These are phyloP conservation scores for Dromius quadrimaculatus DNA, from an alignment of 2,888 invertebrate genomes.

Conservation along the genomic window DNA sequence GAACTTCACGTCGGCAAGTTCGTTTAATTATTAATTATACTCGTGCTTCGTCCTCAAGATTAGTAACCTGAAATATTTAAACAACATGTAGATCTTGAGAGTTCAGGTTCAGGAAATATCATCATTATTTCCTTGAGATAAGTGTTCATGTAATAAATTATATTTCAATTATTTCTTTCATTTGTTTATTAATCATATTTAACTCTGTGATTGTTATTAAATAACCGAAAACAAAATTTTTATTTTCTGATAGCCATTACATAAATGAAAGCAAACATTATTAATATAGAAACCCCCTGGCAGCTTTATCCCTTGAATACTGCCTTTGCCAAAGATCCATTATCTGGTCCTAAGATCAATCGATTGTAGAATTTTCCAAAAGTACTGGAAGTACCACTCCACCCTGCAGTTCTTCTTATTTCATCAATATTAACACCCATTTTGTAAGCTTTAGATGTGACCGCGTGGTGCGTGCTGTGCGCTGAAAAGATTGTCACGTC, in stretches of 20 bases:
- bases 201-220: no score
- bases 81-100: no score
- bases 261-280: no score
- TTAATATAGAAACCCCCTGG: background rate
- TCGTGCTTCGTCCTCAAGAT: slow-evolving; percentile 1
- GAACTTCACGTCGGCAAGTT: background rate
- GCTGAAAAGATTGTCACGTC: slow-evolving; percentile 54
- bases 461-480: slow-evolving; percentile 57
- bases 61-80: no score
- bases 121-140: background rate
- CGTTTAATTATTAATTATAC: background rate
- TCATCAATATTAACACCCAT: slow-evolving; percentile 55
- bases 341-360: slow-evolving; percentile 14
- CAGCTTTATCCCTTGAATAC: background rate
- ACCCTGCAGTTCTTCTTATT: slow-evolving; percentile 55
- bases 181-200: no score
- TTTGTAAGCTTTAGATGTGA: slow-evolving; percentile 56
- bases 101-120: slow-evolving; percentile 6
- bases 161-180: no score
- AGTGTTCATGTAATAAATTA: no score
- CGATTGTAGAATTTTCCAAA: slow-evolving; percentile 57
- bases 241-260: no score
- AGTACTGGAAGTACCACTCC: slow-evolving; percentile 53
- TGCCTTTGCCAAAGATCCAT: background rate
- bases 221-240: no score